Percentiles rank a stretch among this genome's conserved stretches.
These are phyloP conservation scores for Chelon labrosus DNA, from an alignment of 2,797 vertebrate species.

Conservation along the genomic window DNA sequence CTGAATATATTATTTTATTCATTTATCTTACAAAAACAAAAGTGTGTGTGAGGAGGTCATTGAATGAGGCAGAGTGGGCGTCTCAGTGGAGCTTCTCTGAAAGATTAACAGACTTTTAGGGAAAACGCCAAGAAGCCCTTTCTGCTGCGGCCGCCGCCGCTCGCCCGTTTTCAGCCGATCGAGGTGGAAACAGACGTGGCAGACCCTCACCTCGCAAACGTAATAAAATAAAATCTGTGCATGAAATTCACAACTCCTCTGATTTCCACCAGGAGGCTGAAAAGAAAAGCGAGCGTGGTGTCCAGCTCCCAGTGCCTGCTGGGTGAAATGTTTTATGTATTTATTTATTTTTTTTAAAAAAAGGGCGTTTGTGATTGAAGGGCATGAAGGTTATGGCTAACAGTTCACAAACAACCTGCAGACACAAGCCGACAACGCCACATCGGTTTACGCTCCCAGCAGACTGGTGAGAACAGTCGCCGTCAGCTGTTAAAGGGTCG, in stretches of 20 bases:
- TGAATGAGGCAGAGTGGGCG: constrained; percentile 53
- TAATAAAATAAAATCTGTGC: neutral
- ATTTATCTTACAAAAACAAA: constrained; percentile 82
- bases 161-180: constrained; percentile 31
- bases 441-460: constrained; percentile 5
- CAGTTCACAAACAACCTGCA: constrained; percentile 17
- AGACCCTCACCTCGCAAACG: neutral
- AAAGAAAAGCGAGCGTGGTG: constrained; percentile 14
- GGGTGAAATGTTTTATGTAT: constrained; percentile 39
- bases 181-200: neutral
- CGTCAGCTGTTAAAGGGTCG: constrained; percentile 19
- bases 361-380: constrained; percentile 23
- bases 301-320: constrained; percentile 70
- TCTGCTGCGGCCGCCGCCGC: constrained; percentile 51
- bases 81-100: constrained; percentile 49
- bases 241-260: constrained; percentile 7
- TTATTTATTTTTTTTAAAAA: neutral
- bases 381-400: constrained; percentile 33
- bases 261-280: constrained; percentile 24
- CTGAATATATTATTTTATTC: constrained; percentile 87
- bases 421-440: constrained; percentile 26
- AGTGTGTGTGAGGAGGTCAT: constrained; percentile 53
- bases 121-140: constrained; percentile 56
- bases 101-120: constrained; percentile 41
- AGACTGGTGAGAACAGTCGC: constrained; percentile 20